Conservation (phyloP, 2,888 invertebrate species). For the Harpalus rubripes region DNA sequence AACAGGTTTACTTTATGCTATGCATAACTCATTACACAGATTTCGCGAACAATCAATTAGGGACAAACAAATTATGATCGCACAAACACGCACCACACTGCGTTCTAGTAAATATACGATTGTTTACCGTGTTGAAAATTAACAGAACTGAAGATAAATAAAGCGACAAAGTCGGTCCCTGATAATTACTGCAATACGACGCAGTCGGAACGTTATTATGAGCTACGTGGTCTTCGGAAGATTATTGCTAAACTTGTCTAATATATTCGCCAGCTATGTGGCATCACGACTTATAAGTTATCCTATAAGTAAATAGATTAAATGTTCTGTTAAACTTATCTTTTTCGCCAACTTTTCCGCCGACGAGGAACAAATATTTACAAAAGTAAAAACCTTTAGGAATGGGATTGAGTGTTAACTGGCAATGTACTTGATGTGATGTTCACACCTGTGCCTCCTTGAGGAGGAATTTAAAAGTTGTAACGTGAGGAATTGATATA, state of each 20-base stretch:
- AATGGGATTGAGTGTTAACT: background rate
- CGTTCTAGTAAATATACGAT: constrained; percentile 14
- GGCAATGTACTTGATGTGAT: background rate
- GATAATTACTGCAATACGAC: constrained; percentile 51
- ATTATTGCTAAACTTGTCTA: constrained; percentile 46
- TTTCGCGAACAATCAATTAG: constrained; percentile 17
- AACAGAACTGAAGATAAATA: constrained; percentile 44
- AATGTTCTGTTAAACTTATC: constrained; percentile 31
- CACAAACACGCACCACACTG: constrained; percentile 16
- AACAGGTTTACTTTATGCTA: background rate
- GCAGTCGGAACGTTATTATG: constrained; percentile 10
- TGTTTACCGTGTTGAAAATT: constrained; percentile 38
- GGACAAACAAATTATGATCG: constrained; percentile 19
- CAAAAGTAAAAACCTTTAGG: background rate
- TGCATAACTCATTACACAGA: constrained; percentile 1
- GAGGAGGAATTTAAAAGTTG: background rate
- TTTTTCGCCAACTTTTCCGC: constrained; percentile 17
- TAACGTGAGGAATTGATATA: background rate
- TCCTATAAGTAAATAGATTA: constrained; percentile 36
- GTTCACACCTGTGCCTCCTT: background rate
- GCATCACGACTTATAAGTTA: constrained; percentile 38
- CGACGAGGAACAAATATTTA: constrained; percentile 36
- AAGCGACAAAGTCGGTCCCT: constrained; percentile 26
- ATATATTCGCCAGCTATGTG: constrained; percentile 31
- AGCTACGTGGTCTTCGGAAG: constrained; percentile 25